Conservation (phyloP, 2,797 vertebrate species). For the Sebastes vulpes region DNA sequence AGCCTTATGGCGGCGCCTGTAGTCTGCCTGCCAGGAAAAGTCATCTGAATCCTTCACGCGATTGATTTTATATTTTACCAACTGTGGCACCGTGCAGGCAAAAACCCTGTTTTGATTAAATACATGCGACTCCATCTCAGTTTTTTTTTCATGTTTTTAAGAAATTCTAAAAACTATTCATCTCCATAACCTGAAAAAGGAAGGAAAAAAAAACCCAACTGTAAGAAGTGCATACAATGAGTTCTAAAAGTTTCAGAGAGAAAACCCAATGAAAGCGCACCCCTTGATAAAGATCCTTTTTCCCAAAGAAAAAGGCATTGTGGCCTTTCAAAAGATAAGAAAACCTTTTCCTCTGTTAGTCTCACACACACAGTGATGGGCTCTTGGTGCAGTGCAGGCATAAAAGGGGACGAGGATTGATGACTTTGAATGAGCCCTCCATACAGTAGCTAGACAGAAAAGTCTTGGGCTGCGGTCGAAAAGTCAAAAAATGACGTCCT, state of each 20-base stretch:
- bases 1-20: neutral
- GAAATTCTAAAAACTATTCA: slow-evolving; percentile 34
- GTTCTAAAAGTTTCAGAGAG: slow-evolving; percentile 52
- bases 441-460: slow-evolving; percentile 23
- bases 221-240: slow-evolving; percentile 45
- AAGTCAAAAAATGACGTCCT: no score
- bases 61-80: slow-evolving; percentile 38
- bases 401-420: slow-evolving; percentile 9
- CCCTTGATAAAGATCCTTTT: slow-evolving; percentile 61
- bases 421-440: slow-evolving; percentile 46
- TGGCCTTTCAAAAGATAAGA: slow-evolving; percentile 62
- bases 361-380: slow-evolving; percentile 23
- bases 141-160: slow-evolving; percentile 37
- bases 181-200: slow-evolving; percentile 27
- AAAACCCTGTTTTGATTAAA: slow-evolving; percentile 59
- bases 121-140: slow-evolving; percentile 16
- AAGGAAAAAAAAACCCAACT: slow-evolving; percentile 12
- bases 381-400: slow-evolving; percentile 25
- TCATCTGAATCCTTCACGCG: slow-evolving; percentile 17
- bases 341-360: slow-evolving; percentile 45
- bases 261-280: slow-evolving; percentile 38
- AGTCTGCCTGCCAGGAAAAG: slow-evolving; percentile 6
- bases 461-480: no score
- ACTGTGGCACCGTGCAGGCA: slow-evolving; percentile 17
- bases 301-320: slow-evolving; percentile 47